Percentiles rank a stretch among this genome's conserved stretches.
Evolutionary conservation across 2,113 vertebrate genomes (phyloP).

Genomic region (Naja naja): DNA sequence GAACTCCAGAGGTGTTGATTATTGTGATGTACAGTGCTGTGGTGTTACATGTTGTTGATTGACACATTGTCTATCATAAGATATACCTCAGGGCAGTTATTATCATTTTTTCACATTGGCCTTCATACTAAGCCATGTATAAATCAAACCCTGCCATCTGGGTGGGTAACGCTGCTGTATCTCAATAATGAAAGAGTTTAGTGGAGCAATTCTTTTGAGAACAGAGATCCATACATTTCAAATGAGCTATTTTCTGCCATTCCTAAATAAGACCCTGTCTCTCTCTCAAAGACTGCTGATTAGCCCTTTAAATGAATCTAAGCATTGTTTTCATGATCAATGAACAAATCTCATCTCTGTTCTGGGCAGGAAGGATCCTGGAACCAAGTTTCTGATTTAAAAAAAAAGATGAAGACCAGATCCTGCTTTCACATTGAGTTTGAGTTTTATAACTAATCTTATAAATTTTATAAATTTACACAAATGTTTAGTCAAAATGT

Average conservation of each 20-base stretch:
- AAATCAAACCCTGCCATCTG: constrained; percentile 11
- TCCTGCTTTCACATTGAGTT: rapidly evolving
- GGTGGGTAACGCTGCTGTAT: background rate
- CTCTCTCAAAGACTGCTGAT: background rate
- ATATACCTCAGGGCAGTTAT: background rate
- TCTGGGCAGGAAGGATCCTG: background rate
- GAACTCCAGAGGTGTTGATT: background rate
- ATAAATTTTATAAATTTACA: background rate
- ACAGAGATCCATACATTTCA: constrained; percentile 9
- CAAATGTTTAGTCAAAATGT: background rate
- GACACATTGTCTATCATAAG: background rate
- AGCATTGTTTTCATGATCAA: background rate
- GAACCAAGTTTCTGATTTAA: background rate
- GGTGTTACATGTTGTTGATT: background rate
- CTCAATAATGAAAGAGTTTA: background rate
- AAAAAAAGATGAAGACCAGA: background rate
- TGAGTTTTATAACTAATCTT: rapidly evolving
- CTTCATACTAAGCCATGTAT: background rate
- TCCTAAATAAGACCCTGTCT: background rate
- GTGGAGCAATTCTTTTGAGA: background rate
- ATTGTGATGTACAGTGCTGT: background rate
- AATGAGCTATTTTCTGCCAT: constrained; percentile 3
- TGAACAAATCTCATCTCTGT: background rate
- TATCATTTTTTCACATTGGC: background rate
- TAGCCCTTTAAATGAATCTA: constrained; percentile 7